A percentile compares a stretch with the other conserved stretches of the same genome.
phyloP scores from a whole-genome alignment of 2,797 vertebrate species.

The Mycteria americana region DNA sequence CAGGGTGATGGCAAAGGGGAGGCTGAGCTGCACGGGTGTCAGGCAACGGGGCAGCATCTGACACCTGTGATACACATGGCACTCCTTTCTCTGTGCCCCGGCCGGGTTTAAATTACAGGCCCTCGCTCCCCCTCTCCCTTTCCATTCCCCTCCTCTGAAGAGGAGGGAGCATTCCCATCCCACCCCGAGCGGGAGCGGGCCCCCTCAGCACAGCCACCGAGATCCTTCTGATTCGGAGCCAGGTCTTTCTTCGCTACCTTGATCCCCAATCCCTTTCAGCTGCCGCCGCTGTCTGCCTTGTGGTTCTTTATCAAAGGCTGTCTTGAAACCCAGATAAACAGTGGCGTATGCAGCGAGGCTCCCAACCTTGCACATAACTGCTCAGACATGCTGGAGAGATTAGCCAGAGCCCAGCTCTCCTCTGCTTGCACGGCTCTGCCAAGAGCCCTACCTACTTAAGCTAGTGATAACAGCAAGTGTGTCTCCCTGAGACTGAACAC shows the following conservation, averaged over 20 bases:
- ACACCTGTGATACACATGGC: rapidly evolving
- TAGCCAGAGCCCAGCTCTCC: neutral
- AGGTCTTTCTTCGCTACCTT: neutral
- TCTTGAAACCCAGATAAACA: constrained; percentile 1
- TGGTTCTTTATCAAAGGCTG: constrained; percentile 41
- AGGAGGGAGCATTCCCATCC: neutral
- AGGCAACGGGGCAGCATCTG: neutral
- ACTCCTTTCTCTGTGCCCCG: neutral
- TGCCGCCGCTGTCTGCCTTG: neutral
- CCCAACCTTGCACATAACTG: neutral
- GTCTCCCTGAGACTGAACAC: rapidly evolving
- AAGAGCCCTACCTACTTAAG: neutral
- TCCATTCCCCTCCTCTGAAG: neutral
- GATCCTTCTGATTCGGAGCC: neutral
- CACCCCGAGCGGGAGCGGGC: rapidly evolving
- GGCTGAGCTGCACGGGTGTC: neutral
- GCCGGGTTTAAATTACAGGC: neutral
- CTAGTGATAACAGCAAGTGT: rapidly evolving
- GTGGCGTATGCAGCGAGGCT: neutral
- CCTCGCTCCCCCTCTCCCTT: neutral
- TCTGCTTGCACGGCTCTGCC: neutral
- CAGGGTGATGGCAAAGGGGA: neutral
- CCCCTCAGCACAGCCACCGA: rapidly evolving
- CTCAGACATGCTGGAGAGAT: neutral
- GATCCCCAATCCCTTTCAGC: neutral